Percentiles rank a stretch among this genome's conserved stretches.
Conservation (phyloP, 2,888 invertebrate species). For the Himalopsyche kuldschensis region DNA sequence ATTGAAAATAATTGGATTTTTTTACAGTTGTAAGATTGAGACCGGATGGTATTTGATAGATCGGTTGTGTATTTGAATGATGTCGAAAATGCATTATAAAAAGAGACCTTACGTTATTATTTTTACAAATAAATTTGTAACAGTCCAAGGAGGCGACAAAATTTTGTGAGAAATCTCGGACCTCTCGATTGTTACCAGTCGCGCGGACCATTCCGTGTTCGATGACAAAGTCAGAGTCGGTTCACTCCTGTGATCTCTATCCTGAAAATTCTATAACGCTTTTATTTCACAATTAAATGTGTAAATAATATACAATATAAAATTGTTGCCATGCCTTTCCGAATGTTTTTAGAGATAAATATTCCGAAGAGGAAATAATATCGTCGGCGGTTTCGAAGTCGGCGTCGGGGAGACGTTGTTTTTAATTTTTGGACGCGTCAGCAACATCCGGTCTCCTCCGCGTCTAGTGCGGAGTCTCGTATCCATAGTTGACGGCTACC, state of each 20-base stretch:
- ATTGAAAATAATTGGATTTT: background rate
- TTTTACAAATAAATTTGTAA: background rate
- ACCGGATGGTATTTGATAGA: background rate
- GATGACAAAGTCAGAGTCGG: background rate
- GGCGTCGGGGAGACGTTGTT: background rate
- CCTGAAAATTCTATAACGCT: background rate
- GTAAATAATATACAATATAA: slow-evolving; percentile 33
- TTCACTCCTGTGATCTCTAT: slow-evolving; percentile 12
- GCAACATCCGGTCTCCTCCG: background rate
- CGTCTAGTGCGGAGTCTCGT: slow-evolving; percentile 25
- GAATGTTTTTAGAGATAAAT: slow-evolving; percentile 25
- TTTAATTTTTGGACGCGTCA: background rate
- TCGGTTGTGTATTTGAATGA: background rate
- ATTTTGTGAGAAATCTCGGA: background rate
- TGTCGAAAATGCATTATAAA: background rate
- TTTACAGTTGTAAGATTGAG: background rate
- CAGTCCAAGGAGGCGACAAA: background rate
- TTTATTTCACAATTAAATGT: slow-evolving; percentile 27
- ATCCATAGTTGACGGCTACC: slow-evolving; percentile 25
- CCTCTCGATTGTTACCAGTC: background rate
- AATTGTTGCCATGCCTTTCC: slow-evolving; percentile 38
- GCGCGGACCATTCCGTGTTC: background rate
- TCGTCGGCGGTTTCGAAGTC: slow-evolving; percentile 9
- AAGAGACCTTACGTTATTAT: background rate
- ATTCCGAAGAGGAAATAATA: slow-evolving; percentile 14